Evolutionary conservation across 2,113 vertebrate species (phyloP).

Genomic region (Cynoglossus semilaevis): DNA sequence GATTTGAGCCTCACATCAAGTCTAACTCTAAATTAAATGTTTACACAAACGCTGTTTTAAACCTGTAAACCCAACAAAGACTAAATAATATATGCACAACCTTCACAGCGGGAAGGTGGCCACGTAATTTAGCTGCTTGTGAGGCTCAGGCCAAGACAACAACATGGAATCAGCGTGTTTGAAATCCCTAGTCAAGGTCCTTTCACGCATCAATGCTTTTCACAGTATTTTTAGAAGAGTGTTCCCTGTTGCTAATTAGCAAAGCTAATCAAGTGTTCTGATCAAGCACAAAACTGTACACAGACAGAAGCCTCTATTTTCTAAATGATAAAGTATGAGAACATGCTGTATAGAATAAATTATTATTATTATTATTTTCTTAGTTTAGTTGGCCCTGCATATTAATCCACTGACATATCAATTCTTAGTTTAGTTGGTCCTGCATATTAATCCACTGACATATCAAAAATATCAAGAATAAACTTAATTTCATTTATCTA

Average conservation of each 20-base stretch:
- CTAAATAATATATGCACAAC: constrained; percentile 23
- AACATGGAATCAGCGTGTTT: constrained; percentile 50
- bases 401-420: no score
- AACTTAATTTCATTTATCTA: no score
- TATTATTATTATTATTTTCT: no score
- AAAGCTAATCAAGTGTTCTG: constrained; percentile 32
- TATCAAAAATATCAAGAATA: no score
- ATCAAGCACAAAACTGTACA: constrained; percentile 42
- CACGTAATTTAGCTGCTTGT: constrained; percentile 45
- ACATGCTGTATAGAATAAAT: no score
- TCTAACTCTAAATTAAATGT: neutral
- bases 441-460: no score
- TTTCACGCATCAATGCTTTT: constrained; percentile 61
- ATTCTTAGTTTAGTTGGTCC: no score
- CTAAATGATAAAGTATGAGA: no score
- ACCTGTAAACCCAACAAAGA: no score
- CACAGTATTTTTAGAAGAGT: constrained; percentile 53
- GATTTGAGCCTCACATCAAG: neutral
- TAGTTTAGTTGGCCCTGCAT: no score
- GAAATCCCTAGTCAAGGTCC: constrained; percentile 60
- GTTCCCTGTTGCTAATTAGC: constrained; percentile 39
- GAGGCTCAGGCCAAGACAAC: constrained; percentile 38
- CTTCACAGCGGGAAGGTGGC: constrained; percentile 32
- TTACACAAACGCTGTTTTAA: neutral
- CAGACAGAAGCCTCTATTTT: constrained; percentile 7